phyloP scores from a whole-genome alignment of 2,888 invertebrate genomes.

The Parnassius mnemosyne region DNA sequence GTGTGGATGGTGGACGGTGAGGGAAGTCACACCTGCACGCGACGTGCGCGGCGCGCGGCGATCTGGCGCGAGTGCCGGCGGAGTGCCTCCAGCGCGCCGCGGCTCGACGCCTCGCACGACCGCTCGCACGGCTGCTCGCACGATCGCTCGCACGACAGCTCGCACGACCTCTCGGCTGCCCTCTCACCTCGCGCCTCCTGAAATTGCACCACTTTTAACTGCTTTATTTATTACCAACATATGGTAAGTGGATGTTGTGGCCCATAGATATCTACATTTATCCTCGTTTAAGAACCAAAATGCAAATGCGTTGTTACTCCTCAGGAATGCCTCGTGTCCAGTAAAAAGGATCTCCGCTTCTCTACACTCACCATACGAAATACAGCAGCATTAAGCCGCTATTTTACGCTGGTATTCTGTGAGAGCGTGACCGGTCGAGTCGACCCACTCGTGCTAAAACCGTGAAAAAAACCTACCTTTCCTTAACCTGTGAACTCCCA shows the following conservation, averaged over 20 bases:
- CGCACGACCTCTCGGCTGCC: conserved; percentile 2
- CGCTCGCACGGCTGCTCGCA: conserved; percentile 15
- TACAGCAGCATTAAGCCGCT: too few relatives aligned
- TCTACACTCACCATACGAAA: too few relatives aligned
- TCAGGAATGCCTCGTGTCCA: too few relatives aligned
- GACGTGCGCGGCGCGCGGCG: conserved; percentile 89
- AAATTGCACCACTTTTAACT: not conserved
- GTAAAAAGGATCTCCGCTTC: too few relatives aligned
- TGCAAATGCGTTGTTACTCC: too few relatives aligned
- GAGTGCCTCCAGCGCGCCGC: conserved; percentile 84
- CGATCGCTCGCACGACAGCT: conserved; percentile 3
- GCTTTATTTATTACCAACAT: not conserved
- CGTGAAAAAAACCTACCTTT: not conserved
- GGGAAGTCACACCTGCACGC: conserved; percentile 84
- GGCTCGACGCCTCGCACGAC: conserved; percentile 30
- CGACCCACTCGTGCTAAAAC: too few relatives aligned
- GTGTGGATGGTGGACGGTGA: too few relatives aligned
- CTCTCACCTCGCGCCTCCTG: not conserved
- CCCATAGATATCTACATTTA: too few relatives aligned
- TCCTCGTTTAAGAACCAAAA: too few relatives aligned
- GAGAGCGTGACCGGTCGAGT: too few relatives aligned
- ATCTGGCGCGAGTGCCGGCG: conserved; percentile 92
- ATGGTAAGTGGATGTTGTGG: too few relatives aligned
- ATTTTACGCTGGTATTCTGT: too few relatives aligned
- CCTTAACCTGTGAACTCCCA: not conserved